These are phyloP conservation scores for Decapterus maruadsi DNA, from an alignment of 2,797 vertebrate genomes.

Conservation along the genomic window DNA sequence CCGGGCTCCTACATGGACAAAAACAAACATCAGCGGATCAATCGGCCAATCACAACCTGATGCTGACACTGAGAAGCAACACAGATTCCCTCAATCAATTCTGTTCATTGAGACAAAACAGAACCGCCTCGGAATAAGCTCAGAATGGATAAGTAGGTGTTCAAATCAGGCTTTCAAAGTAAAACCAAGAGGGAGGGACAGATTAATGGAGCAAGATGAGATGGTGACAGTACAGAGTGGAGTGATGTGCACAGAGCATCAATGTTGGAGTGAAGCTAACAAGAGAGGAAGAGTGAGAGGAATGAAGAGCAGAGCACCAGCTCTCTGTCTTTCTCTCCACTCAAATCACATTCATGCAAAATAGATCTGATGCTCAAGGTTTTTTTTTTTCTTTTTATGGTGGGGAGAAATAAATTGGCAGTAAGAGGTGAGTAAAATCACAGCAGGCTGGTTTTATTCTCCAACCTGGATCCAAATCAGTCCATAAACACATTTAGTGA, in stretches of 20 bases:
- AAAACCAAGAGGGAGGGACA: background rate
- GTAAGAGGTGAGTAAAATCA: background rate
- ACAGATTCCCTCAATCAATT: background rate
- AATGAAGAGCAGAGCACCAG: background rate
- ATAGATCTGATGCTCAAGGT: background rate
- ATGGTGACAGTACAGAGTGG: background rate
- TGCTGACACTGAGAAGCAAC: no score
- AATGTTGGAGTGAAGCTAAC: background rate
- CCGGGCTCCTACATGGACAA: no score
- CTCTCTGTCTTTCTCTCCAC: background rate
- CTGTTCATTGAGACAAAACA: conserved; percentile 4
- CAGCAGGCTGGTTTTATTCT: background rate
- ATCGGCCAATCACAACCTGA: no score
- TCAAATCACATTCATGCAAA: conserved; percentile 1
- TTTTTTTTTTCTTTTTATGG: background rate
- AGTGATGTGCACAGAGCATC: background rate
- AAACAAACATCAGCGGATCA: no score
- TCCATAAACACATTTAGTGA: background rate
- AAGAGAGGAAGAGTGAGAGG: background rate
- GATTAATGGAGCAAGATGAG: background rate
- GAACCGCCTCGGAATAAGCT: no score
- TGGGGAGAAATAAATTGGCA: background rate
- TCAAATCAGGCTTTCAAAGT: no score
- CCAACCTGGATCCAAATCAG: conserved; percentile 1
- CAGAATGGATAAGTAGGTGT: no score